Base-by-base conservation (phyloP, 2,888 invertebrate species). In the Patella depressa region DNA sequence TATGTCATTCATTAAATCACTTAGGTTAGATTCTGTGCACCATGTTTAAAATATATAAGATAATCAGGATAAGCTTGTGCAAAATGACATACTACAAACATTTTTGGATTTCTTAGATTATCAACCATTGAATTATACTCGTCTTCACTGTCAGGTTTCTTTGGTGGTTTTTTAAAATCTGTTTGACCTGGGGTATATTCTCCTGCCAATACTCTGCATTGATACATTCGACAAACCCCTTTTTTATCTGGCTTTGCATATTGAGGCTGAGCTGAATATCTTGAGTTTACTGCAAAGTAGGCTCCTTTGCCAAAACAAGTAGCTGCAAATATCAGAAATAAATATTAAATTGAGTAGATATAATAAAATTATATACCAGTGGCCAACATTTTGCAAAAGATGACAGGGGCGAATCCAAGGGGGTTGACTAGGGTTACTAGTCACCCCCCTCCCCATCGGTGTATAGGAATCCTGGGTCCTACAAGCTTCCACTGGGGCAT, bases 1-100 rank as follows among this genome's bases (percentile, higher is more conserved):
- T 34, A 34, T 34, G 4, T 34, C 34, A 34, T 34, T 34, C 34
- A 34, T 34, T 2, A 34, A 34, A 34, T 34, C 34, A 34, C 34
- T 34, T 34, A 34, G 34, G 34, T 34, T 34, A 34, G 34, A 34
- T 34, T 3, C 34, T 34, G 4, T 34, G 34, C 34, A 4, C 34
- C 34, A 34, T 34, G 34, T 4, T 34, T 34, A 34, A 3, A 34
- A 34, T 34, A 34, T 17, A 90, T 85, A 24, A 90, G 78, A 79
- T 89, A 89, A 59, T 87, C 85, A 4, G 90, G 90, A 77, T 90
- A 90, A 1, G 88, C 89, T 71, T 88, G 89, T 0, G 87, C 85
- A 78, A 90, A 90, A 81, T 87, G 83, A 77, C 89, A 90, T 29
- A 89, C 86, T n/a, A 90, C 85, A 80, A 83, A 90, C 78, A 90